These are phyloP conservation scores for Poeciliopsis turrubarensis DNA, from an alignment of 2,113 vertebrate genomes.

Conservation along the genomic window DNA sequence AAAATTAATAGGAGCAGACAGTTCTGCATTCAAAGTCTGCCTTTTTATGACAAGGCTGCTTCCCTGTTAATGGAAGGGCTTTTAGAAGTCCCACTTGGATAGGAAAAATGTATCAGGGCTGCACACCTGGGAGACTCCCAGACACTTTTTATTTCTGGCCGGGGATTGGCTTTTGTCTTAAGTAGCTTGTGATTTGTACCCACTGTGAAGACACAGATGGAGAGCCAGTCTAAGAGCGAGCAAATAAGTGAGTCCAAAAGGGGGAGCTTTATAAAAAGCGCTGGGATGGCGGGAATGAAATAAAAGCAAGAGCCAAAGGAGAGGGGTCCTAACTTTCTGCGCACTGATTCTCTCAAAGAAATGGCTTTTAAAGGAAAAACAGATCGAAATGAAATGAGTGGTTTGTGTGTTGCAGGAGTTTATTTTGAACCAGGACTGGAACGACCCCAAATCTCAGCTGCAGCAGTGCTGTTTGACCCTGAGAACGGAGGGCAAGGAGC, in stretches of 20 bases:
- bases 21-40: conserved; percentile 75
- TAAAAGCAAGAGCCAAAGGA: conserved; percentile 50
- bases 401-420: conserved; percentile 87
- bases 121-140: conserved; percentile 75
- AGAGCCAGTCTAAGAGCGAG: conserved; percentile 44
- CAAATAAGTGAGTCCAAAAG: conserved; percentile 50
- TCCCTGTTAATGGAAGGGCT: conserved; percentile 80
- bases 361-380: neutral
- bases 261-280: conserved; percentile 18
- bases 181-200: conserved; percentile 77
- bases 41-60: conserved; percentile 70
- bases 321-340: neutral
- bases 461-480: conserved; percentile 98
- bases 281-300: conserved; percentile 50
- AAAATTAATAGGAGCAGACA: conserved; percentile 80
- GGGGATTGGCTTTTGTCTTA: conserved; percentile 73
- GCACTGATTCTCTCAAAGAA: conserved; percentile 13
- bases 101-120: conserved; percentile 68
- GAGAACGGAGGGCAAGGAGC: conserved; percentile 96
- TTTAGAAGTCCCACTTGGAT: conserved; percentile 76
- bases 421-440: conserved; percentile 99
- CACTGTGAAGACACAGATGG: conserved; percentile 46
- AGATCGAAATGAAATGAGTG: conserved; percentile 11
- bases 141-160: conserved; percentile 67
- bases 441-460: conserved; percentile 98